phyloP scores from a whole-genome alignment of 1,140 invertebrate genomes.

The Stegodyphus dumicola region DNA sequence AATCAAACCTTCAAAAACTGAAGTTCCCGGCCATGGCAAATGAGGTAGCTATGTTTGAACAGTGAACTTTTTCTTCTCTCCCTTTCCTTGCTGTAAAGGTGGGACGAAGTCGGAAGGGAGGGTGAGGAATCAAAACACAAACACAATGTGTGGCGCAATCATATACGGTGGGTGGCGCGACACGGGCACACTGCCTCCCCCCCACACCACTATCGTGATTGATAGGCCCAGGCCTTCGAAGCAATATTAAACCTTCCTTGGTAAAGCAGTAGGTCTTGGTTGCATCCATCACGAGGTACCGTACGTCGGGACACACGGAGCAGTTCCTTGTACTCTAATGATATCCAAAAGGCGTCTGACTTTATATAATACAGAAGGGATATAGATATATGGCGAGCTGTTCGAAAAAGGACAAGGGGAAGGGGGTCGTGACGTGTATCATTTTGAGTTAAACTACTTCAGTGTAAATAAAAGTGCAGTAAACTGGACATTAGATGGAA shows the following conservation, averaged over 20 bases:
- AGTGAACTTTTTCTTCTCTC: background rate
- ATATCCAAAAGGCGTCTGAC: constrained; percentile 53
- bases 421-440: constrained; percentile 29
- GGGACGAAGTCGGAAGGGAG: background rate
- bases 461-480: constrained; percentile 60
- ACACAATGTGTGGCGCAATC: constrained; percentile 57
- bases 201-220: constrained; percentile 27
- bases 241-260: constrained; percentile 58
- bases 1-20: constrained; percentile 9
- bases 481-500: constrained; percentile 59
- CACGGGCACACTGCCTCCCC: background rate
- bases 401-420: background rate
- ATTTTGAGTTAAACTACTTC: constrained; percentile 61
- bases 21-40: constrained; percentile 25
- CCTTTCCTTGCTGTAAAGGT: background rate
- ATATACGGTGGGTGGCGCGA: constrained; percentile 40
- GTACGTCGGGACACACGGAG: constrained; percentile 22
- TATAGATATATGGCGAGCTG: constrained; percentile 44
- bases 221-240: constrained; percentile 36
- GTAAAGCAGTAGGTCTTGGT: constrained; percentile 3
- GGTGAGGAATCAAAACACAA: constrained; percentile 48
- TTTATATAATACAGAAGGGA: constrained; percentile 20
- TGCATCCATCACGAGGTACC: constrained; percentile 46
- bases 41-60: constrained; percentile 47
- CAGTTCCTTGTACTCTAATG: constrained; percentile 32